Evolutionary conservation across 2,113 vertebrate species (phyloP), one percentile per base, ranked within the genome.

Genomic region (Leptocoma aspasia): DNA sequence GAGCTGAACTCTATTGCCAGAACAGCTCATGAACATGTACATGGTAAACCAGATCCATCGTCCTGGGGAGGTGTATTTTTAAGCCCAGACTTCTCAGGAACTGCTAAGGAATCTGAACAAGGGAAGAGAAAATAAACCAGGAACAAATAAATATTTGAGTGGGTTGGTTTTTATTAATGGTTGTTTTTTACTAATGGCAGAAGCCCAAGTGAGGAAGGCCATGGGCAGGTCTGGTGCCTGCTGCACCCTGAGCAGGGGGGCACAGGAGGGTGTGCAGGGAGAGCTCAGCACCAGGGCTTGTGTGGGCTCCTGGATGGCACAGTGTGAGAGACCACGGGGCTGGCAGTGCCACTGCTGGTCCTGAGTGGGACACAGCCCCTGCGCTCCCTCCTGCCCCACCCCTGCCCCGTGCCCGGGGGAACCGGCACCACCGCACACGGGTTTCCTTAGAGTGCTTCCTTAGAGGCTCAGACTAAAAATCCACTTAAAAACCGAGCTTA

Each of bases 271-370:
- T 5, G 30, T 4, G 27, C 15, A 13, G 6, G 19, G 57, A 2
- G 41, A 23, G 26, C 31, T 8, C 61, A 22, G 23, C 69, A 44
- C 5, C 1, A 19, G 33, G 31, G 26, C 37, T 24, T 27, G 7
- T 9, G 20, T 37, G 77, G 56, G 45, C 31, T 31, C 44, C 47
- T 20, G 39, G 57, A 8, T 30, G 47, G 15, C 69, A 6, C n/a
- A 2, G 44, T 1, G 19, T 0, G 11, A 42, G 45, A 2, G 15
- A 33, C 30, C 35, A 4, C 11, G 3, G 70, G 45, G 76, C 31
- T 57, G 84, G 44, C 1, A 1, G 7, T 23, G 50, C 11, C 15
- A 3, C 4, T 2, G 56, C 0, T 2, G 16, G 49, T 35, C 39
- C 57, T 5, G n/a, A 57, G 53, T 0, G 4, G 31, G 64, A 10